Evolutionary conservation across 2,797 vertebrate species (phyloP).

Genomic region (Rhabdomys pumilio): DNA sequence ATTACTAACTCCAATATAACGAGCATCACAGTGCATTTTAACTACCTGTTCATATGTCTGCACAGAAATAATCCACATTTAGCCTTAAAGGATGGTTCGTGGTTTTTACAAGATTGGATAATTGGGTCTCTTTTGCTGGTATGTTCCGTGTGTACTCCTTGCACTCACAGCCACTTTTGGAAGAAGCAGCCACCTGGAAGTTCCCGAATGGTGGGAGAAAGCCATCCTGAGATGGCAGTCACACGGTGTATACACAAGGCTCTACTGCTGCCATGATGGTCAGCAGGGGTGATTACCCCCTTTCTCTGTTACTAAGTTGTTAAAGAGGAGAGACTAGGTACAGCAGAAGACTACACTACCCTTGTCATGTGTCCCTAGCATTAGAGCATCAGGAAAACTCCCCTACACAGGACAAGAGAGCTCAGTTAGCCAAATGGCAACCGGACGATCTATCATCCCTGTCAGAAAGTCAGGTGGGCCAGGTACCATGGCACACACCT

Average conservation of each 20-base stretch:
- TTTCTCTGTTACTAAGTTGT: constrained; percentile 12
- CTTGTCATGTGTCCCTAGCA: neutral
- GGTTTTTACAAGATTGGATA: constrained; percentile 52
- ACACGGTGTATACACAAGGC: neutral
- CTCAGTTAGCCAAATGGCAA: neutral
- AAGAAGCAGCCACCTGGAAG: constrained; percentile 53
- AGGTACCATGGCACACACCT: neutral
- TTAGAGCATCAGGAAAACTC: neutral
- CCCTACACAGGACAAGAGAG: neutral
- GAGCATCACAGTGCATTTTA: constrained; percentile 59
- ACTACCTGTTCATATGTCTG: constrained; percentile 55
- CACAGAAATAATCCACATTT: constrained; percentile 61
- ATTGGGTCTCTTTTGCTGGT: constrained; percentile 23
- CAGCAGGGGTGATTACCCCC: neutral
- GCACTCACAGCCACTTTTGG: neutral
- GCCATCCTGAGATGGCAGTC: constrained; percentile 12
- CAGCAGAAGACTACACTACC: constrained; percentile 9
- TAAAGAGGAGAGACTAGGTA: constrained; percentile 4
- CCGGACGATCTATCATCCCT: neutral
- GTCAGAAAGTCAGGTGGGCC: constrained; percentile 9
- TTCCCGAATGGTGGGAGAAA: constrained; percentile 48
- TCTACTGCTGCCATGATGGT: neutral
- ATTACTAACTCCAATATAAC: constrained; percentile 66
- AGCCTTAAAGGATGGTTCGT: neutral
- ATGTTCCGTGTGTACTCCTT: neutral